Conservation (phyloP, 2,797 vertebrate species). For the Peromyscus eremicus region DNA sequence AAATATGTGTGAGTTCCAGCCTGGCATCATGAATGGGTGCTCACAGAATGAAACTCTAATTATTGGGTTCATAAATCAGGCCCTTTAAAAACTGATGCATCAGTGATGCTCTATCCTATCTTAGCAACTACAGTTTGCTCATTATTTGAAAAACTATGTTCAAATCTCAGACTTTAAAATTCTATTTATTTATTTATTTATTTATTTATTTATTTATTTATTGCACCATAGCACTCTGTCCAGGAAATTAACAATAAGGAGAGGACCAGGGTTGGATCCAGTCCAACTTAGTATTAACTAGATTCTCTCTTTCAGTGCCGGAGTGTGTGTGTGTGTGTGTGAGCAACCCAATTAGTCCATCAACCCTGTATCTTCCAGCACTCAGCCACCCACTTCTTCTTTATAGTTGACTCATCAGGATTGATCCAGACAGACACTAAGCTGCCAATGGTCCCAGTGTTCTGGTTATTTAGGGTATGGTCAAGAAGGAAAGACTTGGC, state of each 20-base stretch:
- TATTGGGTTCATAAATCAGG: background rate
- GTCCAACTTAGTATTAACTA: background rate
- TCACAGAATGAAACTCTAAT: background rate
- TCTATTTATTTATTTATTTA: background rate
- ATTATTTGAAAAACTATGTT: conserved; percentile 21
- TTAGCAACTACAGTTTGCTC: background rate
- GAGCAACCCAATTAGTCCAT: background rate
- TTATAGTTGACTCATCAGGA: background rate
- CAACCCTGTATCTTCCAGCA: background rate
- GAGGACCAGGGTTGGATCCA: background rate
- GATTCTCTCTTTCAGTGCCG: background rate
- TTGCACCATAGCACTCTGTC: background rate
- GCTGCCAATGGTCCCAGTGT: background rate
- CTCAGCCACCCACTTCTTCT: too few species aligned
- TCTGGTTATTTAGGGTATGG: background rate
- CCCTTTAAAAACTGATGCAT: conserved; percentile 10
- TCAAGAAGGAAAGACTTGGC: background rate
- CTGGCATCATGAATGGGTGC: background rate
- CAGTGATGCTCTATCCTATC: background rate
- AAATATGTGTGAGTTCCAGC: background rate
- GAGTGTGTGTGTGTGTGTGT: background rate
- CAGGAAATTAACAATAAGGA: background rate
- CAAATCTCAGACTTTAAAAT: background rate
- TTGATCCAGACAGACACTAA: background rate
- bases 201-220: background rate